A percentile compares a stretch with the other conserved stretches of the same genome.
phyloP scores from a whole-genome alignment of 2,113 vertebrate species.

The Oriolus oriolus region DNA sequence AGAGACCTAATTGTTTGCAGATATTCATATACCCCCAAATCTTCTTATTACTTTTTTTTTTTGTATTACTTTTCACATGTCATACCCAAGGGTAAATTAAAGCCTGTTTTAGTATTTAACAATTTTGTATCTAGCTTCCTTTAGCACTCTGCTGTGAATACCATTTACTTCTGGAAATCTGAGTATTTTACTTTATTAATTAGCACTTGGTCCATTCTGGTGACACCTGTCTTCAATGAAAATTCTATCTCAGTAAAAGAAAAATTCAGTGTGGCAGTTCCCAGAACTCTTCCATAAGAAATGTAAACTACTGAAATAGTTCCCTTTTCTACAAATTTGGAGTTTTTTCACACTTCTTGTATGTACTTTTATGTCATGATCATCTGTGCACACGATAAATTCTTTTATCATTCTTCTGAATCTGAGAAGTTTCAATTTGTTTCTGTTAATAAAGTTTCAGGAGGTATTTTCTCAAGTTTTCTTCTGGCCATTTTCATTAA shows the following conservation, averaged over 20 bases:
- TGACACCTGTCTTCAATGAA: background rate
- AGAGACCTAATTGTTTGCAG: background rate
- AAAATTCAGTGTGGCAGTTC: background rate
- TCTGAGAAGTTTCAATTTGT: background rate
- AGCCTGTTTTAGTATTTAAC: background rate
- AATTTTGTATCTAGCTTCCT: background rate
- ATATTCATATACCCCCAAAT: background rate
- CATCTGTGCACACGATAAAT: background rate
- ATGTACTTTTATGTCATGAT: background rate
- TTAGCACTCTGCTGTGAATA: background rate
- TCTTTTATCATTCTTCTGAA: background rate
- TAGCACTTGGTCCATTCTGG: background rate
- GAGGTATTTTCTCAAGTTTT: background rate
- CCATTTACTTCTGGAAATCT: background rate
- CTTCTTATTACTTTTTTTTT: background rate
- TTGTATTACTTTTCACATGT: background rate
- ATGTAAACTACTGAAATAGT: background rate
- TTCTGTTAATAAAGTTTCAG: background rate
- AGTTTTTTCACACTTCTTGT: background rate
- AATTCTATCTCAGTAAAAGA: background rate
- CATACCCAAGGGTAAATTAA: background rate
- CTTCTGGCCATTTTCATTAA: background rate
- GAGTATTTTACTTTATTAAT: background rate
- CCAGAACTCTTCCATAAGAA: background rate
- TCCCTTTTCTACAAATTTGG: background rate